Base-by-base conservation (phyloP, 2,888 invertebrate genomes). In the Aphidoletes aphidimyza region DNA sequence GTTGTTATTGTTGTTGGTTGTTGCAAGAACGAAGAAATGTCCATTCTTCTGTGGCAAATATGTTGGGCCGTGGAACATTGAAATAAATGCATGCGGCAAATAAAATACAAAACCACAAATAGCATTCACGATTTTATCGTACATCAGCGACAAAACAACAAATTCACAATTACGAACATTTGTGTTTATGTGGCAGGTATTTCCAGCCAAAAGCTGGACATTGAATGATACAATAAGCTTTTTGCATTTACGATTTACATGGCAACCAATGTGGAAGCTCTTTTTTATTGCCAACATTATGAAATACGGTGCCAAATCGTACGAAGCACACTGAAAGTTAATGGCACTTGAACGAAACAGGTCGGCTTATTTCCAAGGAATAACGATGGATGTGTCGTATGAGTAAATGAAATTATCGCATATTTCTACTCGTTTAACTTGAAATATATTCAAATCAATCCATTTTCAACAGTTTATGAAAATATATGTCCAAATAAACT, bases 1-100 rank as follows among this genome's bases (percentile, higher is more conserved):
- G n/a, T n/a, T n/a, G n/a, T n/a, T n/a, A n/a, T n/a, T n/a, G n/a
- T n/a, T n/a, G n/a, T n/a, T n/a, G n/a, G n/a, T n/a, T n/a, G n/a
- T n/a, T 54, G 54, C 69, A 14, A 69, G 30, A 69, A 69, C 34
- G 30, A 30, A 30, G 30, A 69, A 69, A 26, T 30, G n/a, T n/a
- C n/a, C n/a, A n/a, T n/a, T n/a, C n/a, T 69, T 69, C 47, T 54
- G 54, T 26, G 6, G 26, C 54, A 22, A 19, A 26, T 5, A 54
- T 54, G 54, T 26, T 5, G 22, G 54, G 22, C 17, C 9, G 6
- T 17, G 9, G 22, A 1, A 9, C 5, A 69, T 30, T 30, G 30
- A 34, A 69, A 34, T 30, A 69, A 69, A 8, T 69, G 69, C 69
- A 69, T 69, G 34, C 30, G 69, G 69, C 69, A 69, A 30, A 26